phyloP scores from a whole-genome alignment of 2,888 invertebrate species.

The Trimorus sp. region DNA sequence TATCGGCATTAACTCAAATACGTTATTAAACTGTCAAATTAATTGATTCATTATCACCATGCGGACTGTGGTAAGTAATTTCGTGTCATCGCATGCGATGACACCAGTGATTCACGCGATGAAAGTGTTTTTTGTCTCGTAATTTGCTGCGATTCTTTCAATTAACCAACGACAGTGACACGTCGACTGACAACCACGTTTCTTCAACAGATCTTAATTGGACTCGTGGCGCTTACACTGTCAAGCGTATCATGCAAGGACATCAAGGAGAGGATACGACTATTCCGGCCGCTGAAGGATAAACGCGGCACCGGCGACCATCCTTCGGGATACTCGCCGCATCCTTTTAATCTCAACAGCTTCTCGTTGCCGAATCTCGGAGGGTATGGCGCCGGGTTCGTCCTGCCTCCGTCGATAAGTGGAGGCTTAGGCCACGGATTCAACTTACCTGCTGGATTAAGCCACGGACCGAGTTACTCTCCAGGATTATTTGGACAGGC shows the following conservation, averaged over 20 bases:
- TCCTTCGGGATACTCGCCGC: conserved; percentile 68
- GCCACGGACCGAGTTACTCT: conserved; percentile 64
- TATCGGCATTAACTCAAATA: conserved; percentile 67
- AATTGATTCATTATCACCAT: conserved; percentile 70
- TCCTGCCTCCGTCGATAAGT: conserved; percentile 41
- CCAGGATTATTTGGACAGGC: conserved; percentile 67
- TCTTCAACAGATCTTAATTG: conserved; percentile 72
- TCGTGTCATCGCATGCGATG: conserved; percentile 4
- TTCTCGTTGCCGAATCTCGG: conserved; percentile 54
- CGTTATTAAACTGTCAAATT: conserved; percentile 60
- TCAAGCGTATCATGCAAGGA: conserved; percentile 72
- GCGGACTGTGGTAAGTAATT: conserved; percentile 75
- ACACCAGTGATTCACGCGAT: background rate
- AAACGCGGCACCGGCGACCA: conserved; percentile 77
- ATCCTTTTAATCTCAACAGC: conserved; percentile 52
- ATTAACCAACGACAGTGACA: too few species aligned
- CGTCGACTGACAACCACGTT: conserved; percentile 2
- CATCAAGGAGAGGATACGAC: conserved; percentile 64
- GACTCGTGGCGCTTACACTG: conserved; percentile 70
- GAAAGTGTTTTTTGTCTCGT: background rate
- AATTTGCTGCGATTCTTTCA: background rate
- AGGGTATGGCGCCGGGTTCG: conserved; percentile 50
- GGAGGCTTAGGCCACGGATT: conserved; percentile 64
- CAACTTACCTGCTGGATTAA: conserved; percentile 61
- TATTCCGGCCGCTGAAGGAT: conserved; percentile 71